Evolutionary conservation across 2,113 vertebrate genomes (phyloP), one percentile per base, ranked within the genome.

Genomic region (Loxodonta africana): DNA sequence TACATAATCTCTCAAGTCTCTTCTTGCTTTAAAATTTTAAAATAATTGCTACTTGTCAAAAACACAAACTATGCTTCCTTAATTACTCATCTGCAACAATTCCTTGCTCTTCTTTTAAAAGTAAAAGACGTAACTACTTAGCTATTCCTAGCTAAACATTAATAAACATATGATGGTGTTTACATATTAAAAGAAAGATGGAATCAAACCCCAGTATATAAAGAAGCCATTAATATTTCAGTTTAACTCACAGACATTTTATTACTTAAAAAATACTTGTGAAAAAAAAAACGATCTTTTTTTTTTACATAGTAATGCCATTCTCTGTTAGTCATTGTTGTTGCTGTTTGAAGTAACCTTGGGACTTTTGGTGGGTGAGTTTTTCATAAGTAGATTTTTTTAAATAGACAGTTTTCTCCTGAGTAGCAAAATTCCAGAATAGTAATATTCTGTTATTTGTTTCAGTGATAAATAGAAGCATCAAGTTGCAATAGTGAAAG

Each of bases 341-440:
- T 63, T 81, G 62, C 46, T 86, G 1, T 95, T 81, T 77, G 10
- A 88, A 76, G 25, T 87, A 88, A 74, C 30, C n/a, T 60, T 83
- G 74, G 12, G 6, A 74, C 44, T 96, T 88, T 57, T 8, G 53
- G 37, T 51, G 8, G 77, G 18, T 37, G 23, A 44, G 18, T 88
- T 94, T 94, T 96, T 53, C 6, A 5, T 63, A 91, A 94, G 91
- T 30, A 91, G 18, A 2, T 83, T 95, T 89, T 90, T 90, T 46
- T 84, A 26, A 53, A 37, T 65, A 74, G 53, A 57, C 1, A 26
- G 71, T 89, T 96, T 95, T 33, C 23, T 92, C 1, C 28, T 15
- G 25, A 87, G 30, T n/a, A 87, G 21, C 69, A 94, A 93, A 53
- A 2, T 81, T 90, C 1, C 33, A 10, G 26, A 81, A 23, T 26